Conservation (phyloP, 53 echinoderm and acorn worm species). For the Echinometra lucunter region DNA sequence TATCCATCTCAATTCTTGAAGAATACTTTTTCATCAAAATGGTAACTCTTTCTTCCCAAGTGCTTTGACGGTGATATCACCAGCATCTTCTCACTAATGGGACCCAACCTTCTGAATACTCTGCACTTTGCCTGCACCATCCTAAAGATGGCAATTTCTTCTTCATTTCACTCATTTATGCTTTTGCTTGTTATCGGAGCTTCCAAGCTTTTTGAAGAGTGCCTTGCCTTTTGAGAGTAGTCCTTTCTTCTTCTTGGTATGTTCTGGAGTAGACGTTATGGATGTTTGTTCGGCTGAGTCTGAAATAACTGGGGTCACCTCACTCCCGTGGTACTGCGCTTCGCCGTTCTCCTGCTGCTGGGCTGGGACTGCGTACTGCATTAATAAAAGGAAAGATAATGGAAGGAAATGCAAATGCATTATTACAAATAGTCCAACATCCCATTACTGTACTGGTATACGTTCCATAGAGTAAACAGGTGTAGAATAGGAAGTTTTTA, state of each 20-base stretch:
- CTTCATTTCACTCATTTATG: conserved; percentile 66
- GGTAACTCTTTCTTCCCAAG: not conserved
- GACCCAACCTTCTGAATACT: not conserved
- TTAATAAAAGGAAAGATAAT: not conserved
- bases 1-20: not conserved
- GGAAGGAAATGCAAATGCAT: not conserved
- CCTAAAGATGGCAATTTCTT: not conserved
- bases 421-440: not conserved
- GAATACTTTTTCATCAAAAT: not conserved
- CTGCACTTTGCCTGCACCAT: too few species aligned
- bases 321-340: conserved; percentile 81
- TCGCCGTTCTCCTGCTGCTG: conserved; percentile 83
- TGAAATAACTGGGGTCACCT: conserved; percentile 77
- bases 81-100: not conserved
- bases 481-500: too few species aligned
- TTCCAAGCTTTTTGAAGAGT: conserved; percentile 97
- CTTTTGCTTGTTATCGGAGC: conserved; percentile 90
- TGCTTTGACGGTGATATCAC: not conserved
- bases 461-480: too few species aligned
- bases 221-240: conserved; percentile 97
- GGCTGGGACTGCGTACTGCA: conserved; percentile 61
- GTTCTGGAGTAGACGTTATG: conserved; percentile 74
- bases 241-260: conserved; percentile 97
- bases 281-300: conserved; percentile 68
- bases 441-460: not conserved